These are phyloP conservation scores for Aradophagus sp. DNA, from an alignment of 1,140 invertebrate species.

Conservation along the genomic window DNA sequence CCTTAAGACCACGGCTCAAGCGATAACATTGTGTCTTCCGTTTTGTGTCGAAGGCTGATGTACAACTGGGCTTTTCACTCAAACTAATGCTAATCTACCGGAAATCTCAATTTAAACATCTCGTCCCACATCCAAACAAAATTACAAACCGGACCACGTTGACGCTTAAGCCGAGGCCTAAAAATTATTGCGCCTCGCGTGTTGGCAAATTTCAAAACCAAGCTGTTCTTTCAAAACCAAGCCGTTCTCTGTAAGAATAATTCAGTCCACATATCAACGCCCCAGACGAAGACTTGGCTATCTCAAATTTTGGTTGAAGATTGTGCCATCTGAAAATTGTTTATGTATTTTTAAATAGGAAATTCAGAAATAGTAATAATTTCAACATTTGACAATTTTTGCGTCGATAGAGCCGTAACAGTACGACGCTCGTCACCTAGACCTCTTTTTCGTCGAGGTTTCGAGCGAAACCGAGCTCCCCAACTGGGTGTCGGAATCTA, in stretches of 20 bases:
- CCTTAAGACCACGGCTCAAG: conserved; percentile 18
- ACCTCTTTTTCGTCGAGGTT: conserved; percentile 25
- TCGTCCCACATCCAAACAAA: conserved; percentile 14
- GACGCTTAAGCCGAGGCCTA: background rate
- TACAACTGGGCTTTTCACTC: conserved; percentile 30
- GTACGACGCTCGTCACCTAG: too few species aligned
- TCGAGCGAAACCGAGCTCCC: conserved; percentile 3
- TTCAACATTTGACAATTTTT: conserved; percentile 35
- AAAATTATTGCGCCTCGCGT: conserved; percentile 13
- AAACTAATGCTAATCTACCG: conserved; percentile 31
- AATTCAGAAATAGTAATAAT: too few species aligned
- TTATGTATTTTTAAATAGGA: too few species aligned
- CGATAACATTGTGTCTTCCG: conserved; percentile 41
- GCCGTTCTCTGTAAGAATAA: too few species aligned
- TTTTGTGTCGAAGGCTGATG: conserved; percentile 24
- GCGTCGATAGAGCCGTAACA: conserved; percentile 17
- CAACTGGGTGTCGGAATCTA: too few species aligned
- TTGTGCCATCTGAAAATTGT: too few species aligned
- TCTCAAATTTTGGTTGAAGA: too few species aligned
- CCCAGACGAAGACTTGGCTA: too few species aligned
- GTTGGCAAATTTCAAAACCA: too few species aligned
- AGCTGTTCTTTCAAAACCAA: too few species aligned
- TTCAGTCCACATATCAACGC: too few species aligned
- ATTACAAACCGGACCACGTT: conserved; percentile 5
- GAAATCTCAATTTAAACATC: conserved; percentile 23